phyloP scores from a whole-genome alignment of 2,113 vertebrate species.

The Maccullochella peelii region DNA sequence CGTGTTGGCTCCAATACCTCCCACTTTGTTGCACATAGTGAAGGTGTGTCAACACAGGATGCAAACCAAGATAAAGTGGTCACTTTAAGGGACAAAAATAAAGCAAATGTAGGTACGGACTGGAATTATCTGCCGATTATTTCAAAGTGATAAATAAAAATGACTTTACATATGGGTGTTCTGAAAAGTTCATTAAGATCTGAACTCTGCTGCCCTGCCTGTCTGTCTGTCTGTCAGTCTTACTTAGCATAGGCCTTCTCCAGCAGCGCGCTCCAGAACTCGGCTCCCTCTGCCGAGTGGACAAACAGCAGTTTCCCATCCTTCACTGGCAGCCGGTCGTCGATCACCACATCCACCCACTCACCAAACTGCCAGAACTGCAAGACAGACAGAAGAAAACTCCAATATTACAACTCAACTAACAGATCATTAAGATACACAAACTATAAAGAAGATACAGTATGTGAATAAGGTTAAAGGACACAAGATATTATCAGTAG shows the following conservation, averaged over 20 bases:
- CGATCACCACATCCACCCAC: constrained; percentile 86
- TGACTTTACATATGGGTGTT: background rate
- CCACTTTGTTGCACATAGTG: no score
- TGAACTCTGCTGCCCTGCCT: no score
- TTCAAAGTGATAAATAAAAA: background rate
- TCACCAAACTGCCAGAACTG: constrained; percentile 88
- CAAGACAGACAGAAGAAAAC: background rate
- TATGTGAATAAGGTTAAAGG: background rate
- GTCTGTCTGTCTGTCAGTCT: constrained; percentile 7
- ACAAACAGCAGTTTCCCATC: constrained; percentile 85
- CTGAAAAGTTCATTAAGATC: background rate
- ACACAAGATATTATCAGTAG: background rate
- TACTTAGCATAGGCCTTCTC: constrained; percentile 87
- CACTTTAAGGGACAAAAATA: background rate
- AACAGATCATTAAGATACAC: background rate
- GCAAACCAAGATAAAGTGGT: no score
- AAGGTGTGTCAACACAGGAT: background rate
- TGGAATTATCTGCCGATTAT: no score
- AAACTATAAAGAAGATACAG: background rate
- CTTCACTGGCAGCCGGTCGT: constrained; percentile 83
- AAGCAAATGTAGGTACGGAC: background rate
- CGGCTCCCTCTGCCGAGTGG: constrained; percentile 81
- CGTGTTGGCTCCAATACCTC: background rate
- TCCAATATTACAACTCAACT: background rate
- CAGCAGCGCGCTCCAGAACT: constrained; percentile 86